A percentile compares a stretch with the other conserved stretches of the same genome.
These are phyloP conservation scores for Tetragonula carbonaria DNA, from an alignment of 2,888 invertebrate species.

Conservation along the genomic window DNA sequence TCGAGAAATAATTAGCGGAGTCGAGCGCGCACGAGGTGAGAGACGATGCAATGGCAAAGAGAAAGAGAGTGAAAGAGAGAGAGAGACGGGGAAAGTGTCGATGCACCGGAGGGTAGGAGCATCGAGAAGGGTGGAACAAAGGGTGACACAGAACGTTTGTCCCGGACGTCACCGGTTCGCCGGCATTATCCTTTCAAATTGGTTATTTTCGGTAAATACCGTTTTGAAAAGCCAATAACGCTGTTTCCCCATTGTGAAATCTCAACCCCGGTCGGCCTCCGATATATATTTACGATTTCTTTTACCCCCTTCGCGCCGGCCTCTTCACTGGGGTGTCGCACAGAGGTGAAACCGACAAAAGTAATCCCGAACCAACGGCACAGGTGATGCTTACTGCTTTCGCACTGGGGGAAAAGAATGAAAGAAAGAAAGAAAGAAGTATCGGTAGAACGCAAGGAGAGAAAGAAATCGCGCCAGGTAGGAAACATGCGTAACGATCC, in stretches of 20 bases:
- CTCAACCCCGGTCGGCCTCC: constrained; percentile 39
- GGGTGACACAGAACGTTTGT: constrained; percentile 63
- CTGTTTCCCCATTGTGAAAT: constrained; percentile 81
- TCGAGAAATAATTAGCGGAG: constrained; percentile 68
- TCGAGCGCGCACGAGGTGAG: constrained; percentile 9
- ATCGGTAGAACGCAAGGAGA: constrained; percentile 57
- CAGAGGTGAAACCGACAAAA: constrained; percentile 76
- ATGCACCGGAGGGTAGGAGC: neutral
- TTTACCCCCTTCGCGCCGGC: constrained; percentile 27
- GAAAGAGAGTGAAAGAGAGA: neutral
- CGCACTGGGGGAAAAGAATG: constrained; percentile 69
- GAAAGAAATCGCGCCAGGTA: constrained; percentile 46
- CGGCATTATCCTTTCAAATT: constrained; percentile 81
- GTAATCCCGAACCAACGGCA: constrained; percentile 81
- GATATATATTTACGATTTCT: constrained; percentile 55
- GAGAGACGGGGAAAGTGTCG: neutral
- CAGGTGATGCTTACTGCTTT: constrained; percentile 78
- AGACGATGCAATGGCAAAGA: constrained; percentile 10
- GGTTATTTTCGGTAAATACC: constrained; percentile 84
- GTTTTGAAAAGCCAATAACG: constrained; percentile 84
- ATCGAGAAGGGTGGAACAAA: constrained; percentile 38
- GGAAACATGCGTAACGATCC: neutral
- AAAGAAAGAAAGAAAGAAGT: neutral
- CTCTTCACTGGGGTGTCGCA: constrained; percentile 70
- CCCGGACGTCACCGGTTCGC: constrained; percentile 72